Base-by-base conservation (phyloP, 2,888 invertebrate species). In the Plemyria rubiginata region DNA sequence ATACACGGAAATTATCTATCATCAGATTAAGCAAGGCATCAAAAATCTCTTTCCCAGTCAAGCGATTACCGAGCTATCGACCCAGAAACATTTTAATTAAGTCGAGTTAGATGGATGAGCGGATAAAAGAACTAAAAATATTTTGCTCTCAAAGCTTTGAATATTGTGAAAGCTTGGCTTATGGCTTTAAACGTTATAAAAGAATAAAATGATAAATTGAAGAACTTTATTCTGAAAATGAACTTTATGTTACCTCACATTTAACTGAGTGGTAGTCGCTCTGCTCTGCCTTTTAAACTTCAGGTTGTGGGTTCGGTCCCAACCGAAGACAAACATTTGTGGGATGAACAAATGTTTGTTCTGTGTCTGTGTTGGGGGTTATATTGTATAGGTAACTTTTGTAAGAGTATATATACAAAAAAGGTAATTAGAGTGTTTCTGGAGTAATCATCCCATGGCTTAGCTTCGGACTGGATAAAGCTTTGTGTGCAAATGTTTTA, bases 1-100 rank as follows among this genome's bases (percentile, higher is more conserved):
- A 60, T 54, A 54, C 16, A 16, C 40, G 59, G 59, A 59, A 59
- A 52, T 55, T 13, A 55, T 63, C 48, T 59, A 36, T 52, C 54
- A 36, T 12, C 41, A 41, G 48, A 46, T 62, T 63, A 28, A 32
- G 28, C 54, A 52, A 52, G 36, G 49, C 43, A 53, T 60, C 46
- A 45, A 38, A 60, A 57, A 60, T 60, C 32, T 49, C 29, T 56
- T 43, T 49, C 22, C 28, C 50, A 56, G 60, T 60, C 60, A 60
- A 56, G 57, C 60, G 64, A 64, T 60, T 64, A 60, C 45, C 53
- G 15, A 53, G 64, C 56, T 54, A 60, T 64, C 56, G 64, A 64
- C 64, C 64, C 56, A 60, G 60, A 64, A 60, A 60, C 60, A 64
- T 64, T 64, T 64, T 60, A 64, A 64, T 64, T 64, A 60, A 52